Conservation (phyloP, 2,113 vertebrate species). For the Heloderma charlesbogerti region DNA sequence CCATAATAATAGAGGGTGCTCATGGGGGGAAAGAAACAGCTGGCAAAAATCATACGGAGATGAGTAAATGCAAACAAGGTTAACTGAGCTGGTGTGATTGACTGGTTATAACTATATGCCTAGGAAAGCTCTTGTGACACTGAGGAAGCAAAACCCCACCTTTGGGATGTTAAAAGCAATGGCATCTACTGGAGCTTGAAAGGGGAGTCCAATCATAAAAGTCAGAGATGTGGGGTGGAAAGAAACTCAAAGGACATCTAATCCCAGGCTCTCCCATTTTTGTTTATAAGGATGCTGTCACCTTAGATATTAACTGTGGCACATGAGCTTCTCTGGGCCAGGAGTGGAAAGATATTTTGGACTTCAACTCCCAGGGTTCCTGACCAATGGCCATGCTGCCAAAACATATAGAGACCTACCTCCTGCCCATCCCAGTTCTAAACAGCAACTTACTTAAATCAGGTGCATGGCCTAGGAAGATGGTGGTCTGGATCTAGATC, state of each 20-base stretch:
- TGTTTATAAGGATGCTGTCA: not conserved
- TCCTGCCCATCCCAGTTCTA: not conserved
- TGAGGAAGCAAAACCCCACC: not conserved
- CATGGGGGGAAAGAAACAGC: not conserved
- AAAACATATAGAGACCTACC: too few relatives aligned
- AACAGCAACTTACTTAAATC: not conserved
- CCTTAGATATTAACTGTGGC: not conserved
- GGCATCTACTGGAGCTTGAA: not conserved
- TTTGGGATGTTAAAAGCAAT: not conserved
- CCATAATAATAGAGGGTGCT: not conserved
- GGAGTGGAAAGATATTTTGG: too few relatives aligned
- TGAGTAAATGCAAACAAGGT: conserved; percentile 1
- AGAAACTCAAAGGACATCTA: not conserved
- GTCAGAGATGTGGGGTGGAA: not conserved
- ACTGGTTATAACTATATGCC: not conserved
- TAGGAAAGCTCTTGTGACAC: not conserved
- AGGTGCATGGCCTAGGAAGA: not conserved
- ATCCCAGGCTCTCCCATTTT: not conserved
- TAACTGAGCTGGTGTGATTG: not conserved
- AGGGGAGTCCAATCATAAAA: not conserved
- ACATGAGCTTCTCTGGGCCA: not conserved
- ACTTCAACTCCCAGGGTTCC: too few relatives aligned
- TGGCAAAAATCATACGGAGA: not conserved
- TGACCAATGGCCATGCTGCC: too few relatives aligned
- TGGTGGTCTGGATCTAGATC: not conserved